Evolutionary conservation across 2,888 invertebrate genomes (phyloP), one percentile per base, ranked within the genome.

Genomic region (Craniophora ligustri): DNA sequence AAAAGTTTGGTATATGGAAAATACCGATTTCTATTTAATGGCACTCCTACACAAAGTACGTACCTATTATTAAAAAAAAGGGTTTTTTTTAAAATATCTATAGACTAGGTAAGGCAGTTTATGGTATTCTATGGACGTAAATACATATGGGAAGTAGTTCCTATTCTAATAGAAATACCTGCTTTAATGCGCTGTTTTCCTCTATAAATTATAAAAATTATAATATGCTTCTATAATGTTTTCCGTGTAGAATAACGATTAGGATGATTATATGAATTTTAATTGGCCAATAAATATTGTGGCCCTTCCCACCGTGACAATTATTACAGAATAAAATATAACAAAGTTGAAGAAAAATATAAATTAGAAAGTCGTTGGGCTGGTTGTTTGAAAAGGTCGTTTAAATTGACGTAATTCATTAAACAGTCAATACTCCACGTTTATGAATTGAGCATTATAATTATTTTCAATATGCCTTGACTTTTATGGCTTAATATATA

Each of bases 271-370:
- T 30, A 40, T 58, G 40, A 47, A 51, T 58, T 51, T 51, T 16
- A 58, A 64, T 41, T 51, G 30, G 15, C 6, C 35, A 47, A 64
- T 63, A 51, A 63, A 58, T 41, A 45, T 23, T 10, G 5, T 14
- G 19, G 40, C 46, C 32, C 14, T 57, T 63, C 11, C 14, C 38
- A 39, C 5, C 6, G 39, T 61, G 44, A 48, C 48, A 56, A 48
- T 61, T 36, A 63, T 61, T 40, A 26, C 41, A 38, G 30, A 47
- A 39, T 57, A 46, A 56, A 50, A 63, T 28, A 42, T 45, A 40
- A 30, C 34, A 36, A 15, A 65, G 65, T 46, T 54, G 28, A 50
- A 54, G 34, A 49, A 57, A 61, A 54, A 67, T 67, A 67, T 67
- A 54, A 50, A 62, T 66, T 57, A 50, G 53, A 57, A 62, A 66